Evolutionary conservation across 2,888 invertebrate genomes (phyloP).

Genomic region (Pollenia labialis): DNA sequence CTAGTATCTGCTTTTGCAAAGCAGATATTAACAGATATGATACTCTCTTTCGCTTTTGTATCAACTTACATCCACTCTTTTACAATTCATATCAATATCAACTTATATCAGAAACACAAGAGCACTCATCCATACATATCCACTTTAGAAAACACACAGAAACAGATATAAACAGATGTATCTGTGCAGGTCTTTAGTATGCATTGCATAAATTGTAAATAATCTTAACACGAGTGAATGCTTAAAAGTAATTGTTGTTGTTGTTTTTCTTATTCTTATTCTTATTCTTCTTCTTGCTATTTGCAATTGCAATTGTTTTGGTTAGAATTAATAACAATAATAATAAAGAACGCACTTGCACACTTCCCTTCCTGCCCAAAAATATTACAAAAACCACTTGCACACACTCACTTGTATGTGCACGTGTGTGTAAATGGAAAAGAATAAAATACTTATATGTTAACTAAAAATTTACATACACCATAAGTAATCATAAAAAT

Average conservation of each 20-base stretch:
- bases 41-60: too few relatives aligned
- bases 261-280: not conserved
- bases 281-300: not conserved
- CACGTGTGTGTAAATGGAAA: not conserved
- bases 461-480: constrained; percentile 18
- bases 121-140: too few relatives aligned
- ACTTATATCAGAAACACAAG: too few relatives aligned
- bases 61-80: too few relatives aligned
- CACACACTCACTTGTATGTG: not conserved
- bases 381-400: not conserved
- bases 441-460: not conserved
- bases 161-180: too few relatives aligned
- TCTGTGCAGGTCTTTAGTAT: too few relatives aligned
- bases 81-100: too few relatives aligned
- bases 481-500: constrained; percentile 15
- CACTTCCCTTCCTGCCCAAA: constrained; percentile 25
- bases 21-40: too few relatives aligned
- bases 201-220: constrained; percentile 39
- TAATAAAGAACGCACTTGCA: constrained; percentile 41
- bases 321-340: constrained; percentile 41
- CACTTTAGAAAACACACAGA: too few relatives aligned
- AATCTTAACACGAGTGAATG: constrained; percentile 58
- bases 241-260: constrained; percentile 52
- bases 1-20: too few relatives aligned
- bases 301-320: constrained; percentile 39